Evolutionary conservation across 2,113 vertebrate genomes (phyloP).

Genomic region (Phaethornis superciliosus): DNA sequence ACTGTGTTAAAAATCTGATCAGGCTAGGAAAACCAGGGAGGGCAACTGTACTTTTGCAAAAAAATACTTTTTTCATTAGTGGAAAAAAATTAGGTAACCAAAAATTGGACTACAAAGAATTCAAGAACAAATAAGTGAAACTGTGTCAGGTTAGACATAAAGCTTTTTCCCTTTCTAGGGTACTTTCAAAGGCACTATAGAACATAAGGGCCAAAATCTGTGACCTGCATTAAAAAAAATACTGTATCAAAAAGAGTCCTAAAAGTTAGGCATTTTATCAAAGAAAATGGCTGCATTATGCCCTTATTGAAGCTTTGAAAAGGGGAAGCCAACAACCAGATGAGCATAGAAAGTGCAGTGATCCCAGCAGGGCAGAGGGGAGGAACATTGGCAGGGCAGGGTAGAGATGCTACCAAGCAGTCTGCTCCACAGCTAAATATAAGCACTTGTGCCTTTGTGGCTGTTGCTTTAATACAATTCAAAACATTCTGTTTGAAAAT

Average conservation of each 20-base stretch:
- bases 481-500: neutral
- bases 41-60: neutral
- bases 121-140: neutral
- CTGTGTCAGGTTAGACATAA: neutral
- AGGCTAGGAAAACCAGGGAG: neutral
- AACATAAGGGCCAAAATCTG: neutral
- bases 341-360: slow-evolving; percentile 17
- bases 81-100: neutral
- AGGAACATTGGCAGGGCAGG: slow-evolving; percentile 14
- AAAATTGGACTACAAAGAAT: neutral
- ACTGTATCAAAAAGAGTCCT: neutral
- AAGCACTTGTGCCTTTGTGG: neutral
- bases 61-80: neutral
- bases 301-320: slow-evolving; percentile 21
- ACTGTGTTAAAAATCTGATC: neutral
- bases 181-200: neutral
- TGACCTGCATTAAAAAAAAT: neutral
- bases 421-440: neutral
- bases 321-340: slow-evolving; percentile 56
- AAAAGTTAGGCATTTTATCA: slow-evolving; percentile 26
- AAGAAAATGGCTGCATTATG: neutral
- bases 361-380: slow-evolving; percentile 33
- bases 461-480: neutral
- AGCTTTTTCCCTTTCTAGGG: neutral
- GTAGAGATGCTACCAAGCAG: neutral